Evolutionary conservation across 2,113 vertebrate genomes (phyloP).

Genomic region (Athene noctua): DNA sequence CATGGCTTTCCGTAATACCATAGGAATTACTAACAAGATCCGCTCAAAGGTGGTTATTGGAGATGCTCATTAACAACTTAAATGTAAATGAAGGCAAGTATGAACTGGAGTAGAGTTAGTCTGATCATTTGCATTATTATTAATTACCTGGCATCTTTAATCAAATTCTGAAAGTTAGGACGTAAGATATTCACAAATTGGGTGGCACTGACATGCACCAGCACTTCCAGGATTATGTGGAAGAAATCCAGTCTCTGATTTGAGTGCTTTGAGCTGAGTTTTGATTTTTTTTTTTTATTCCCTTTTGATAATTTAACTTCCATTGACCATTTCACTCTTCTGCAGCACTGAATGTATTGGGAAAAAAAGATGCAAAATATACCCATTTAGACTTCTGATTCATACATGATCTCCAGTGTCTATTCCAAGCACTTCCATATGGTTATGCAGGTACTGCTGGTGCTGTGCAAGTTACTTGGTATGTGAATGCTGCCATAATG

Average conservation of each 20-base stretch:
- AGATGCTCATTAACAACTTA: not conserved
- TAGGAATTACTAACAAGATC: not conserved
- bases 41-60: not conserved
- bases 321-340: not conserved
- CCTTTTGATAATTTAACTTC: not conserved
- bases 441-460: not conserved
- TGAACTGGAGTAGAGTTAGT: not conserved
- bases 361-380: not conserved
- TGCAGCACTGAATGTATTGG: not conserved
- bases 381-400: not conserved
- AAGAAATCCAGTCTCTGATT: not conserved
- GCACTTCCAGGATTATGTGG: not conserved
- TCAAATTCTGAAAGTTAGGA: not conserved
- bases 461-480: not conserved
- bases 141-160: not conserved
- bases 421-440: not conserved
- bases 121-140: not conserved
- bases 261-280: not conserved
- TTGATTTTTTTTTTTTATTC: not conserved
- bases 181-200: not conserved
- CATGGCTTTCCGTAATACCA: fast-evolving
- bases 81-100: not conserved
- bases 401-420: not conserved
- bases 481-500: not conserved
- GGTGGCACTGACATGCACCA: not conserved